A percentile compares a stretch with the other conserved stretches of the same genome.
These are phyloP conservation scores for Uria aalge DNA, from an alignment of 2,113 vertebrate species.

Conservation along the genomic window DNA sequence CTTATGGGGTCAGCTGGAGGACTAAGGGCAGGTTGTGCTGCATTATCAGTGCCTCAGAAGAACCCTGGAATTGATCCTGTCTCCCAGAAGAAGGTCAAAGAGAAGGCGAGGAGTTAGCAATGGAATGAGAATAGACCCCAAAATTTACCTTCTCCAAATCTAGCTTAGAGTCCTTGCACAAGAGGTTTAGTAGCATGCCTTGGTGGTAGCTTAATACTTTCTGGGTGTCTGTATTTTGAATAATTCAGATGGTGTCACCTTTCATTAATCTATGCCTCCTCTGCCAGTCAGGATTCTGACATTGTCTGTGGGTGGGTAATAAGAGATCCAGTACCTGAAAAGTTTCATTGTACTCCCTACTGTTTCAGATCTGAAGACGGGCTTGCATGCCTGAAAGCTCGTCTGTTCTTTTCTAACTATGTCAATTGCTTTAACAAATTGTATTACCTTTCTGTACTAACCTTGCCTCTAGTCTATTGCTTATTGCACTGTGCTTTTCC, in stretches of 20 bases:
- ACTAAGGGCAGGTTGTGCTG: neutral
- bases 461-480: neutral
- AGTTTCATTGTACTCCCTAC: slow-evolving; percentile 45
- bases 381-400: neutral
- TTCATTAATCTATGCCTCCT: slow-evolving; percentile 40
- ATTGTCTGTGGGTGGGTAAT: slow-evolving; percentile 41
- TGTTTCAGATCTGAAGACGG: slow-evolving; percentile 26
- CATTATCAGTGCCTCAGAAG: neutral
- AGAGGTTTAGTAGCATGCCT: neutral
- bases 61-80: neutral
- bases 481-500: neutral
- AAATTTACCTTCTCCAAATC: neutral
- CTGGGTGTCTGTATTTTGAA: neutral
- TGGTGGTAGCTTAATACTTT: neutral
- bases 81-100: neutral
- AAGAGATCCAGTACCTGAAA: slow-evolving; percentile 10
- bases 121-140: neutral
- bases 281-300: slow-evolving; percentile 41
- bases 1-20: neutral
- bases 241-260: slow-evolving; percentile 37
- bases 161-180: neutral
- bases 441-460: neutral
- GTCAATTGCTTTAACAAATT: slow-evolving; percentile 27
- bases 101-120: neutral
- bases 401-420: neutral